Base-by-base conservation (phyloP, 2,888 invertebrate genomes). In the Campoletis raptor region DNA sequence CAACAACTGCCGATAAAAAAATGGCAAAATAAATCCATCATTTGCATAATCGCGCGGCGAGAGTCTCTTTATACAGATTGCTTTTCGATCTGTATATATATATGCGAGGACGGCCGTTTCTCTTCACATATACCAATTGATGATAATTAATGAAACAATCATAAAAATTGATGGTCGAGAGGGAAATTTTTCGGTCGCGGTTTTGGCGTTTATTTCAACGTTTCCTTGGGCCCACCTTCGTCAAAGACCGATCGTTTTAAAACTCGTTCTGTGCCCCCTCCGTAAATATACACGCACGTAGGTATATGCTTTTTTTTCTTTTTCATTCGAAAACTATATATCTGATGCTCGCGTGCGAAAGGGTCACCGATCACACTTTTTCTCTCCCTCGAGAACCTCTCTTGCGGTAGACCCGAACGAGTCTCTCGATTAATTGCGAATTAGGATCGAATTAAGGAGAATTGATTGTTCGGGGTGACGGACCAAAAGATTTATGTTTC, bases 361-460 rank as follows among this genome's bases (percentile, higher is more conserved):
- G 86, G 86, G 83, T 86, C 83, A 86, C 83, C 64, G 80, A 70
- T 86, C 83, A 86, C 83, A 83, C 82, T 79, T 82, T 69, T 81
- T 72, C 48, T 72, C 48, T 81, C 64, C 64, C 77, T 66, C 83
- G 67, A 74, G 48, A 79, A 54, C 64, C 57, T 61, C 57, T 70
- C 54, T 66, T 21, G 76, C 79, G 74, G 72, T 45, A 73, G 85
- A 74, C 72, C 64, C 48, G 40, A 42, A 54, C 76, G 86, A 83
- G 72, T 77, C 79, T 67, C 76, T 77, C 86, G 86, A 86, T 86
- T 86, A 81, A 86, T 86, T 83, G 86, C 83, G 83, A 86, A 86
- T 86, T 86, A 86, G 86, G 86, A 81, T 86, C 83, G 70, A 83
- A 86, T 86, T 86, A 83, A 83, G 83, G 83, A 37, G 83, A 86